phyloP scores from a whole-genome alignment of 2,797 vertebrate genomes.

The Thunnus albacares region DNA sequence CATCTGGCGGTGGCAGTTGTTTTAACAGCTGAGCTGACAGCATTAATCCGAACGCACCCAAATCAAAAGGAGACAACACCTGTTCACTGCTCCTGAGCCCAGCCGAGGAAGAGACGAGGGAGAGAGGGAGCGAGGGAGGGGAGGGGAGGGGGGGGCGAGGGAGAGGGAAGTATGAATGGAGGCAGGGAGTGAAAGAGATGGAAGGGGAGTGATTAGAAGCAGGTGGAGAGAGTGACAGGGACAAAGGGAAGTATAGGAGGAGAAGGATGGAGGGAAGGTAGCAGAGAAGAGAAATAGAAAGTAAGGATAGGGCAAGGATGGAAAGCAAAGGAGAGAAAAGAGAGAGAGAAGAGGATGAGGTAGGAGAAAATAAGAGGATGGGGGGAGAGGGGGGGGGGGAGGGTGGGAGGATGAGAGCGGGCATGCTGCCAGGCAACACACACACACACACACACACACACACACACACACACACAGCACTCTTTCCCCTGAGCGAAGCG shows the following conservation, averaged over 20 bases:
- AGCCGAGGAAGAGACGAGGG: constrained; percentile 62
- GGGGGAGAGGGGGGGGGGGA: constrained; percentile 12
- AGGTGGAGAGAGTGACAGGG: constrained; percentile 72
- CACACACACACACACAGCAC: constrained; percentile 48
- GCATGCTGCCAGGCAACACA: constrained; percentile 72
- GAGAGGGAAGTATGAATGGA: constrained; percentile 60
- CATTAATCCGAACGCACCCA: constrained; percentile 99
- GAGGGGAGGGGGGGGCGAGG: constrained; percentile 24
- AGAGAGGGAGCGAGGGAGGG: neutral
- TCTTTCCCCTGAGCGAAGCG: constrained; percentile 69
- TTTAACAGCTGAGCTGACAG: constrained; percentile 99
- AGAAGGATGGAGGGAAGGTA: constrained; percentile 49
- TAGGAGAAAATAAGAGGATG: constrained; percentile 24
- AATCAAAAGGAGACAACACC: constrained; percentile 99
- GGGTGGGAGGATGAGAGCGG: constrained; percentile 50
- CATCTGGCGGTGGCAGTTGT: constrained; percentile 99
- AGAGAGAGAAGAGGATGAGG: constrained; percentile 30
- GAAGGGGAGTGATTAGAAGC: constrained; percentile 76
- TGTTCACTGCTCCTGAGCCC: constrained; percentile 97
- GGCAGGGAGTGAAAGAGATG: constrained; percentile 62
- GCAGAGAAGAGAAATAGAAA: constrained; percentile 23
- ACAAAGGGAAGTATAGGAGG: constrained; percentile 61
- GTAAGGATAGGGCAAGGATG: constrained; percentile 3
- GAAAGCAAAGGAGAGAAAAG: constrained; percentile 20
- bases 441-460: constrained; percentile 54